phyloP scores from a whole-genome alignment of 1,140 invertebrate species.

The Eupristina koningsbergeri region DNA sequence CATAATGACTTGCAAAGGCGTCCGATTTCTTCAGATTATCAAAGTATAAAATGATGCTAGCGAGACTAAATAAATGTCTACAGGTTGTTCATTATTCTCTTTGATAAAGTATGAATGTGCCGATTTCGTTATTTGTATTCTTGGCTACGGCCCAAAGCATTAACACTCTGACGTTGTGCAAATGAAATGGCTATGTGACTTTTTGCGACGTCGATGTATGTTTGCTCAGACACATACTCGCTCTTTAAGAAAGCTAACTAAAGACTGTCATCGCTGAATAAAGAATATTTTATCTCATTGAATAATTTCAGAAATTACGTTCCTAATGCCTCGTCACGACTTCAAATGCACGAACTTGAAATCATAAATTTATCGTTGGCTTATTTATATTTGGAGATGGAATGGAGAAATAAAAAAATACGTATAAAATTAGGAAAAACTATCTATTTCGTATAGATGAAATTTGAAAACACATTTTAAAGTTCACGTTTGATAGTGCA shows the following conservation, averaged over 20 bases:
- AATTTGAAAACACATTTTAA: background rate
- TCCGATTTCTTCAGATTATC: slow-evolving; percentile 4
- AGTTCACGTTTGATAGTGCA: background rate
- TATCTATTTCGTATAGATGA: background rate
- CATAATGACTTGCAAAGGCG: background rate
- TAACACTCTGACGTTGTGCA: slow-evolving; percentile 54
- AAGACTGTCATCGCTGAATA: background rate
- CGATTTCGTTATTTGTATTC: slow-evolving; percentile 62
- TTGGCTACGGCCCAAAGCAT: slow-evolving; percentile 62
- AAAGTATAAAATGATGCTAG: background rate
- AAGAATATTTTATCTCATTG: slow-evolving; percentile 2
- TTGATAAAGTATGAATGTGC: slow-evolving; percentile 59
- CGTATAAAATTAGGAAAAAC: background rate
- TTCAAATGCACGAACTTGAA: background rate
- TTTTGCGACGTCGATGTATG: background rate
- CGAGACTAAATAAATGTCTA: slow-evolving; percentile 62
- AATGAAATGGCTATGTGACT: slow-evolving; percentile 24
- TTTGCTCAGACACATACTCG: background rate
- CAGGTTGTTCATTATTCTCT: slow-evolving; percentile 66
- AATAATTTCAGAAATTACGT: background rate
- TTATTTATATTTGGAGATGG: too few species aligned
- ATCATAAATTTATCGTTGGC: background rate
- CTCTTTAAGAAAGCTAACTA: background rate
- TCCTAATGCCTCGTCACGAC: background rate
- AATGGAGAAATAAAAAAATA: background rate